phyloP scores from a whole-genome alignment of 2,113 vertebrate genomes.

The Chitala chitala region DNA sequence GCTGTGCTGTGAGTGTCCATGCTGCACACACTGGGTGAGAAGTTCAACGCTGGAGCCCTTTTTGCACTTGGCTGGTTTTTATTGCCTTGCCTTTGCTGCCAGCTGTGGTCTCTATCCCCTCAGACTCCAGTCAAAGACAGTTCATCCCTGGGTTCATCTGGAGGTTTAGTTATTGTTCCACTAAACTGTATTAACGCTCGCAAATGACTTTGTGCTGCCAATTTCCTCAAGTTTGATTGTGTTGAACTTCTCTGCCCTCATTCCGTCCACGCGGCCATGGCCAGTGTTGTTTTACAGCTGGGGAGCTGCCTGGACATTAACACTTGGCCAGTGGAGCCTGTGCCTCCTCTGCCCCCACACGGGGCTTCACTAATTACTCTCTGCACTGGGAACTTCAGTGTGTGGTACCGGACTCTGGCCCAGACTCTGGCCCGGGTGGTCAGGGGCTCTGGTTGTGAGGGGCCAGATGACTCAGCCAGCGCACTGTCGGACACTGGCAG shows the following conservation, averaged over 20 bases:
- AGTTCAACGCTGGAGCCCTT: constrained; percentile 26
- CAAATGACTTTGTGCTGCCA: constrained; percentile 12
- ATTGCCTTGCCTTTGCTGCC: constrained; percentile 23
- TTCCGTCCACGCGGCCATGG: background rate
- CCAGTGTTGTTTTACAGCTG: constrained; percentile 21
- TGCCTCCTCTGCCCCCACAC: background rate
- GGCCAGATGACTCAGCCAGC: too few species aligned
- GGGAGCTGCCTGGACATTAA: constrained; percentile 11
- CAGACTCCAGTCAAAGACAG: constrained; percentile 27
- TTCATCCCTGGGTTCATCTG: constrained; percentile 27
- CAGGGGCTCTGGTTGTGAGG: background rate
- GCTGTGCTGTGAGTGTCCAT: constrained; percentile 19
- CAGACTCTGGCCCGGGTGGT: background rate
- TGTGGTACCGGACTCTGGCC: too few species aligned
- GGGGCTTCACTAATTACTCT: too few species aligned
- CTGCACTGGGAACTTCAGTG: too few species aligned
- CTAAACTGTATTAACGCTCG: constrained; percentile 26
- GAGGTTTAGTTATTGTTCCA: constrained; percentile 30
- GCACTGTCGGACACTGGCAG: too few species aligned
- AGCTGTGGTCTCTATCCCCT: constrained; percentile 25
- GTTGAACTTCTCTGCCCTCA: constrained; percentile 13
- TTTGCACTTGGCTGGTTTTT: constrained; percentile 26
- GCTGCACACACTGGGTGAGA: constrained; percentile 22
- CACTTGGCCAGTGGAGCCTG: background rate
- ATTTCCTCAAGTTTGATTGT: constrained; percentile 18